A percentile compares a stretch with the other conserved stretches of the same genome.
phyloP scores from a whole-genome alignment of 2,113 vertebrate species.

The Lipophrys pholis region DNA sequence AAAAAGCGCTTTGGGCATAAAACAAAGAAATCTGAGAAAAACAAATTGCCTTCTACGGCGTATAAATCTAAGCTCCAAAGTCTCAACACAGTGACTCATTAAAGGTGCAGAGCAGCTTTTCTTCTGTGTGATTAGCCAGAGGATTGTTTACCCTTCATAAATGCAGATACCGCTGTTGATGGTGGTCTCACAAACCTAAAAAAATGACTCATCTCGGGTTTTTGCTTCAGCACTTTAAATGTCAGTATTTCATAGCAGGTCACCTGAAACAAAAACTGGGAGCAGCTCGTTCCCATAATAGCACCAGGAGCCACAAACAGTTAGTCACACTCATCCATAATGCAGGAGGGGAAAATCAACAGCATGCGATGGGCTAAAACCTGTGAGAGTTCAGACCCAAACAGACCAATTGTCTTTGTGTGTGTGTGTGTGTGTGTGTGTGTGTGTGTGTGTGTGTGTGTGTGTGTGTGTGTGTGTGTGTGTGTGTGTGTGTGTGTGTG shows the following conservation, averaged over 20 bases:
- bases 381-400: slow-evolving; percentile 6
- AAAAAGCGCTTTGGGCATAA: too few relatives aligned
- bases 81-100: slow-evolving; percentile 6
- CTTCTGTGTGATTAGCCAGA: neutral
- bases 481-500: too few relatives aligned
- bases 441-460: neutral
- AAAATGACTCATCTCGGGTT: neutral
- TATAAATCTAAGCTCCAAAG: slow-evolving; percentile 1
- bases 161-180: neutral
- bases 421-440: neutral
- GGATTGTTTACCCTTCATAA: neutral
- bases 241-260: neutral
- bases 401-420: neutral
- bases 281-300: neutral
- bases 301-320: neutral
- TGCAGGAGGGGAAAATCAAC: neutral
- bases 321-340: slow-evolving; percentile 1
- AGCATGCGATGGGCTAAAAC: slow-evolving; percentile 3
- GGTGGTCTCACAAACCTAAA: neutral
- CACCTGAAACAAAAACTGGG: neutral
- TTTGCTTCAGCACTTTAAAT: neutral
- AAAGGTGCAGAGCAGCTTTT: slow-evolving; percentile 1
- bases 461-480: too few relatives aligned
- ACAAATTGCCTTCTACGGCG: neutral
- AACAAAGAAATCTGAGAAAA: too few relatives aligned